These are phyloP conservation scores for Calcarius ornatus DNA, from an alignment of 2,113 vertebrate species.

Conservation along the genomic window DNA sequence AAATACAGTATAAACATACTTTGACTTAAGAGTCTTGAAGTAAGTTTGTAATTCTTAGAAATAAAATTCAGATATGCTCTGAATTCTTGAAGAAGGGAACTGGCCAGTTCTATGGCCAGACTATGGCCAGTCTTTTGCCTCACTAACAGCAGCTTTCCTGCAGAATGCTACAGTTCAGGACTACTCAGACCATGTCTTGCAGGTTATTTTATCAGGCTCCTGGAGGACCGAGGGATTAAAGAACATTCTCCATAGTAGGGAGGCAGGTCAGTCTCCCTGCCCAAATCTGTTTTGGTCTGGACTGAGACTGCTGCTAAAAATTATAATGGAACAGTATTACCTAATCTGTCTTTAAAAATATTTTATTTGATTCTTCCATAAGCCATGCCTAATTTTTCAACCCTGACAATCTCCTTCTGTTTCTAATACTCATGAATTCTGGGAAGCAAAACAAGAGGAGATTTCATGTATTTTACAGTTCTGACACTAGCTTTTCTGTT, in stretches of 20 bases:
- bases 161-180: neutral
- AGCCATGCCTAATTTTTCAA: neutral
- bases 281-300: neutral
- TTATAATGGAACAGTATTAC: neutral
- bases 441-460: neutral
- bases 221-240: neutral
- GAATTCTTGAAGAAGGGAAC: neutral
- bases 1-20: neutral
- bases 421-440: neutral
- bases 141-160: neutral
- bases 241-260: neutral
- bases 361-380: neutral
- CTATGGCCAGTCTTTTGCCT: neutral
- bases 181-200: neutral
- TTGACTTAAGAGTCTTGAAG: neutral
- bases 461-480: neutral
- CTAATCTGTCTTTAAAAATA: neutral
- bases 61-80: neutral
- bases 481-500: neutral
- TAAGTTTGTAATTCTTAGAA: neutral
- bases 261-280: neutral
- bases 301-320: neutral
- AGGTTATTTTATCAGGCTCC: neutral
- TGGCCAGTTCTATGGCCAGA: neutral
- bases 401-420: neutral